Percentiles rank a stretch among this genome's conserved stretches.
These are phyloP conservation scores for Lepilemur septentrionalis DNA, from an alignment of 2,797 vertebrate species.

Conservation along the genomic window DNA sequence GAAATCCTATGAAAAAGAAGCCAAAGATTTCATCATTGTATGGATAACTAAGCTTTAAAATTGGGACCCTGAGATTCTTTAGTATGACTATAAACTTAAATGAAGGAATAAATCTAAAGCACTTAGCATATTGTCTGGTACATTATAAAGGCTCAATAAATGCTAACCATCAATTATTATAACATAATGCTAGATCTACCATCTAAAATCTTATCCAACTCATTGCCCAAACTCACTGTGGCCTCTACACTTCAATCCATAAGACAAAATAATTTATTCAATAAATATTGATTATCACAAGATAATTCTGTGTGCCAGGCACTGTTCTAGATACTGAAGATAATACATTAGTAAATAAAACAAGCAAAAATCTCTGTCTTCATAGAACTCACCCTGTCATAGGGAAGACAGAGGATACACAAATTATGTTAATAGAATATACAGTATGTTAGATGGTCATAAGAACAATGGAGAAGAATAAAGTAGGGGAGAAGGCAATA, in stretches of 20 bases:
- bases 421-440: background rate
- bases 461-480: background rate
- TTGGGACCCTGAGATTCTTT: background rate
- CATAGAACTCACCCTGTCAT: background rate
- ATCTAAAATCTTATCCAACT: background rate
- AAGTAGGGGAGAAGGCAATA: background rate
- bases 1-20: constrained; percentile 4
- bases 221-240: background rate
- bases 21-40: background rate
- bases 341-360: background rate
- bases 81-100: background rate
- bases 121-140: background rate
- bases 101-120: background rate
- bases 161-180: background rate
- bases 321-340: background rate
- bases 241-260: background rate
- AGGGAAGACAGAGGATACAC: background rate
- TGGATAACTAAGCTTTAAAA: background rate
- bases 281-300: background rate
- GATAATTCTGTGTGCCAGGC: background rate
- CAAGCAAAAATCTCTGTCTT: background rate
- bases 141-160: background rate
- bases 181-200: background rate
- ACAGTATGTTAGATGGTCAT: background rate
- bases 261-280: background rate